Base-by-base conservation (phyloP, 2,797 vertebrate genomes). In the Taeniopygia guttata region DNA sequence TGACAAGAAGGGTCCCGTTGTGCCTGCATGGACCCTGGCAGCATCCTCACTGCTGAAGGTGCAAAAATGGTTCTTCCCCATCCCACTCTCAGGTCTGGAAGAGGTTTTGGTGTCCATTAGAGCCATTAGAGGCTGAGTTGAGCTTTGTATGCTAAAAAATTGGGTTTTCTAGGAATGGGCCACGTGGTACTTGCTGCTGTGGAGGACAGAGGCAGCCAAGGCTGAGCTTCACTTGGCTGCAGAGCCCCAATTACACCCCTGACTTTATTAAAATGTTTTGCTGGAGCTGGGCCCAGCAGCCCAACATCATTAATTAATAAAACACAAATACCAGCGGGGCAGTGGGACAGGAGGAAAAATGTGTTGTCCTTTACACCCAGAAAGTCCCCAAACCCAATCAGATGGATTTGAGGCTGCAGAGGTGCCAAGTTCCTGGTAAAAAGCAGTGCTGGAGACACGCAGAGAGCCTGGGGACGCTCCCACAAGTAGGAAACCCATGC, bases 261-360 rank as follows among this genome's bases (percentile, higher is more conserved):
- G 23, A 10, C 34, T 78, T 91, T 49, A 43, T 62, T 70, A 48
- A 79, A 85, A 60, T 5, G 9, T 46, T 93, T 84, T 0, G 0
- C 55, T 70, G 52, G 66, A 84, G 73, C 46, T 63, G 21, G 15
- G 36, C 48, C 52, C 56, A 67, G 42, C 29, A 58, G 18, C 11
- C 63, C 51, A 46, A 17, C 7, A 3, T n/a, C 6, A 16, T 63
- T 63, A 51, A 42, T 45, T 48, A 72, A 79, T 56, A 49, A 77
- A 91, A 51, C 60, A 36, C 8, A 2, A 90, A 32, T 1, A 21
- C 0, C 0, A 25, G 6, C n/a, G 6, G 13, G 62, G 78, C 54
- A 82, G 62, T 2, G 4, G 48, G 62, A 59, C 27, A 34, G 74
- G 60, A 84, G 27, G 67, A 48, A 38, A 59, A 60, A 10, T 1